Conservation (phyloP, 2,113 vertebrate species). For the Microtus montanus region DNA sequence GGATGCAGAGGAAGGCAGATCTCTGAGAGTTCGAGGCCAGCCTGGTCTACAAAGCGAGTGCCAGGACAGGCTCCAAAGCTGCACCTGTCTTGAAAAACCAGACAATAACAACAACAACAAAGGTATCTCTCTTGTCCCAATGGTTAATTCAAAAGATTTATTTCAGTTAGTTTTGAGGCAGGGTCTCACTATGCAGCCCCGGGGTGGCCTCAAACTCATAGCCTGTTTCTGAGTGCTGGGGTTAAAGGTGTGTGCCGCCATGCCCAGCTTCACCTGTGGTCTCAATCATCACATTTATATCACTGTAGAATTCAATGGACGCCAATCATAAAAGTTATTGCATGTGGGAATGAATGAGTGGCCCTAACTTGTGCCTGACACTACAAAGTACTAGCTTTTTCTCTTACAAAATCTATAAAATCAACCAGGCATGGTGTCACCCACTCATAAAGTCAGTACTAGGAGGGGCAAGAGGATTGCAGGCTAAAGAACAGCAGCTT, state of each 20-base stretch:
- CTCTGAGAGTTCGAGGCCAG: too few relatives aligned
- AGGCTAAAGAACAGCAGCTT: not conserved
- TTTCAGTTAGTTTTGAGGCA: not conserved
- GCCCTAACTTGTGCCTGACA: not conserved
- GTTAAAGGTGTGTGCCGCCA: not conserved
- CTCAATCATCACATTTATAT: not conserved
- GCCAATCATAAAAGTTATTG: not conserved
- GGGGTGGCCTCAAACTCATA: not conserved
- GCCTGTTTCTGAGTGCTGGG: not conserved
- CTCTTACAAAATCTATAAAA: not conserved
- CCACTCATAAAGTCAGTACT: not conserved
- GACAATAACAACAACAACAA: too few relatives aligned
- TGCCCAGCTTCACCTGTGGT: not conserved
- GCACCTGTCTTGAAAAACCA: too few relatives aligned
- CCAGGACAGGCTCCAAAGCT: too few relatives aligned
- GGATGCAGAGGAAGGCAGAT: too few relatives aligned
- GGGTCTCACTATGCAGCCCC: not conserved
- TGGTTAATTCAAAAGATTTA: not conserved
- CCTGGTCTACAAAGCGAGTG: too few relatives aligned
- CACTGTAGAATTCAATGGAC: not conserved
- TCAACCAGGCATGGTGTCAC: not conserved
- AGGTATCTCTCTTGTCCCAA: not conserved
- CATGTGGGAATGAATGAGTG: not conserved
- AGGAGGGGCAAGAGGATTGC: not conserved
- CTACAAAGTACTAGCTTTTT: not conserved